These are phyloP conservation scores for Bubo bubo DNA, from an alignment of 2,113 vertebrate species.

Conservation along the genomic window DNA sequence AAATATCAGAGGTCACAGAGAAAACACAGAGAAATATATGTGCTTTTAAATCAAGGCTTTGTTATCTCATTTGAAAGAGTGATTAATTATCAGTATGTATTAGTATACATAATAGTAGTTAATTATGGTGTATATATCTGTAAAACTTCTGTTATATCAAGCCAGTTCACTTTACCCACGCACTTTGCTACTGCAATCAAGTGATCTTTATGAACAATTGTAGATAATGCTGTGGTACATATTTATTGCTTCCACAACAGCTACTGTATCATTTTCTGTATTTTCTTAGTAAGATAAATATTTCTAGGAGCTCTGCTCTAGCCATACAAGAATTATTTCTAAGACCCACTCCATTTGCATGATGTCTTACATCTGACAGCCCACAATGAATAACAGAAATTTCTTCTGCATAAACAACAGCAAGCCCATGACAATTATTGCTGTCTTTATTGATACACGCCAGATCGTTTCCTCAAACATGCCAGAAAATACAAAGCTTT, in stretches of 20 bases:
- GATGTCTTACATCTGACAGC: neutral
- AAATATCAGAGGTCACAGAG: neutral
- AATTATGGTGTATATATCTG: neutral
- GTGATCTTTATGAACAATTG: neutral
- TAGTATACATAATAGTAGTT: neutral
- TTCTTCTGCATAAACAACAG: neutral
- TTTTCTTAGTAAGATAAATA: neutral
- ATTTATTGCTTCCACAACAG: neutral
- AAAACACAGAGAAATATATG: neutral
- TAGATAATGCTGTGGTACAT: accelerated
- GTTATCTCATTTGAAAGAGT: neutral
- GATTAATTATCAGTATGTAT: neutral
- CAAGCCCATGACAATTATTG: neutral
- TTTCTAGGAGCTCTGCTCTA: neutral
- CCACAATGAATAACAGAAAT: neutral
- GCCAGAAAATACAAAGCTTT: neutral
- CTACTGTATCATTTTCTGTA: neutral
- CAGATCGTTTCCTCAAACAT: neutral
- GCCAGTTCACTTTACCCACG: neutral
- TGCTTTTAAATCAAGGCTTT: neutral
- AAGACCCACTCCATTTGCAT: neutral
- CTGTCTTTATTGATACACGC: neutral
- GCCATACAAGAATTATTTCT: neutral
- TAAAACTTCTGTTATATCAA: neutral
- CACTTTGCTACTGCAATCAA: neutral